Conservation (phyloP, 2,797 vertebrate species). For the Cygnus olor region DNA sequence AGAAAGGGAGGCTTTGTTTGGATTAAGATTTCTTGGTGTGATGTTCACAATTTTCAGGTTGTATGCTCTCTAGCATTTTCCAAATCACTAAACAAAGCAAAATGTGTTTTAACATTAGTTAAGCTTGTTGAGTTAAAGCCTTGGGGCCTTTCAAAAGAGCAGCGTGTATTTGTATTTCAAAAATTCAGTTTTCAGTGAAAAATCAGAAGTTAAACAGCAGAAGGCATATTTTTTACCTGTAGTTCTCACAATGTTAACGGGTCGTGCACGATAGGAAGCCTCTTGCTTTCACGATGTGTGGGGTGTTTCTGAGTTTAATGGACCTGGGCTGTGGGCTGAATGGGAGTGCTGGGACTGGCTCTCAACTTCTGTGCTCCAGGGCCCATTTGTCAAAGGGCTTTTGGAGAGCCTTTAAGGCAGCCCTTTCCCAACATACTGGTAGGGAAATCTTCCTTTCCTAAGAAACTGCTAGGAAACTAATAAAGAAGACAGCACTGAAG, state of each 20-base stretch:
- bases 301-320: not conserved
- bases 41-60: not conserved
- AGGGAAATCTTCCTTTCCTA: not conserved
- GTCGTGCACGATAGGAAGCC: not conserved
- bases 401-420: not conserved
- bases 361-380: not conserved
- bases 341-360: not conserved
- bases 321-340: not conserved
- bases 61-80: not conserved
- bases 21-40: not conserved
- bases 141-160: not conserved
- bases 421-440: not conserved
- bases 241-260: not conserved
- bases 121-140: constrained; percentile 29
- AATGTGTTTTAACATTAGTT: constrained; percentile 15
- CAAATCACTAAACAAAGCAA: not conserved
- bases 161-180: constrained; percentile 22
- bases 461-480: not conserved
- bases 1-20: not conserved
- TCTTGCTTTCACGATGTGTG: rapidly evolving
- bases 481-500: not conserved
- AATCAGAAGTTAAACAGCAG: not conserved
- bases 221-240: not conserved
- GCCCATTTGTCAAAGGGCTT: not conserved
- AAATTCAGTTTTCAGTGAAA: not conserved